These are phyloP conservation scores for Capitulum mitella DNA, from an alignment of 2,888 invertebrate species.

Conservation along the genomic window DNA sequence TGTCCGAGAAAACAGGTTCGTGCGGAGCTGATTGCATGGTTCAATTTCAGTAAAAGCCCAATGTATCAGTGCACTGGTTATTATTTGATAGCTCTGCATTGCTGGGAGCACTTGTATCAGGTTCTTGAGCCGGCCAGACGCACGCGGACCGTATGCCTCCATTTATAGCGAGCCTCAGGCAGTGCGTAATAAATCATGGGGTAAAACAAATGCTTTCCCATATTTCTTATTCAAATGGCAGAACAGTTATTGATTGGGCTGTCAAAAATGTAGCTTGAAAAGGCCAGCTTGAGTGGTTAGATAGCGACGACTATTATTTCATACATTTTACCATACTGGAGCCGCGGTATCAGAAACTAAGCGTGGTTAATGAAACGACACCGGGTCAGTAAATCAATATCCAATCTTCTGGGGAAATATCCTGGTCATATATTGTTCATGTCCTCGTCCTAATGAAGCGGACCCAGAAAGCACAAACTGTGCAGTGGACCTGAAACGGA, in stretches of 20 bases:
- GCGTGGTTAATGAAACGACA: slow-evolving; percentile 15
- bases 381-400: slow-evolving; percentile 2
- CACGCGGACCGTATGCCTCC: background rate
- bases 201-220: background rate
- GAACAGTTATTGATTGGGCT: background rate
- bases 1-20: background rate
- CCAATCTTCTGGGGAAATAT: slow-evolving; percentile 9
- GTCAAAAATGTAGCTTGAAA: slow-evolving; percentile 13
- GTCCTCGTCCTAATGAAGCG: background rate
- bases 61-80: background rate
- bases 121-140: background rate
- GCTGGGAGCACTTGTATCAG: background rate
- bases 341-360: slow-evolving; percentile 16
- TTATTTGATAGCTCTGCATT: background rate
- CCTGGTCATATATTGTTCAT: slow-evolving; percentile 12
- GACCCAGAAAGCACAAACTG: background rate
- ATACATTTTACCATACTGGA: background rate
- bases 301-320: background rate
- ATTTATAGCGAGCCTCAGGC: background rate
- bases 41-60: background rate
- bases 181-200: background rate
- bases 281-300: slow-evolving; percentile 21
- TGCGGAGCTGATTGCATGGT: background rate
- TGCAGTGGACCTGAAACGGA: background rate
- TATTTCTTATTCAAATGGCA: slow-evolving; percentile 23